Conservation (phyloP, 2,797 vertebrate species). For the Poecilia velifera region DNA sequence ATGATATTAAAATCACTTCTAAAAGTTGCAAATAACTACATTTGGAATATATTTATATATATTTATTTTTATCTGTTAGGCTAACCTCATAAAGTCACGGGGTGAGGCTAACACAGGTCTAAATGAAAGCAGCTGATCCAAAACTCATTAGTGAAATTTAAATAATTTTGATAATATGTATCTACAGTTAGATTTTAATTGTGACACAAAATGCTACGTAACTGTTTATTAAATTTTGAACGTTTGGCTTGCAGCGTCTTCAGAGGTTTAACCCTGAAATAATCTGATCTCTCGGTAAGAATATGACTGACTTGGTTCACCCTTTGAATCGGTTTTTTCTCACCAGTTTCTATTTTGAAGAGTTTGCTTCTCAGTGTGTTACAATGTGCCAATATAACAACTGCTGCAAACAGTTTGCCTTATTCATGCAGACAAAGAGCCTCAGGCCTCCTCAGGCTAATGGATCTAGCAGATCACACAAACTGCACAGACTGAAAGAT, state of each 20-base stretch:
- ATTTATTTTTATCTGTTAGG: neutral
- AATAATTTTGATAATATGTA: neutral
- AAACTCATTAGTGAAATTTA: neutral
- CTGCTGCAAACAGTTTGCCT: constrained; percentile 65
- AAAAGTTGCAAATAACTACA: neutral
- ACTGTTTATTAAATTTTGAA: neutral
- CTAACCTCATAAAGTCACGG: neutral
- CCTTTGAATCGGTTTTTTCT: constrained; percentile 32
- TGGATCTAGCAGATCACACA: constrained; percentile 73
- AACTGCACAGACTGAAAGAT: constrained; percentile 57
- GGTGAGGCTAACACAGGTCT: neutral
- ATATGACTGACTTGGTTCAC: constrained; percentile 30
- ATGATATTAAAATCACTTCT: neutral
- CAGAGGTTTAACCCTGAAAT: constrained; percentile 23
- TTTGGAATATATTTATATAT: neutral
- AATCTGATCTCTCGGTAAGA: constrained; percentile 41
- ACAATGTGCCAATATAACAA: constrained; percentile 58
- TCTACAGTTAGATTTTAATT: neutral
- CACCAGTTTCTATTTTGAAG: constrained; percentile 58
- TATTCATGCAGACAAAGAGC: constrained; percentile 67
- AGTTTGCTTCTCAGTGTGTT: constrained; percentile 44
- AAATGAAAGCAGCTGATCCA: neutral
- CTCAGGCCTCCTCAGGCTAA: constrained; percentile 65
- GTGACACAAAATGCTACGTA: neutral
- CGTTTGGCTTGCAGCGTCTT: neutral